phyloP scores from a whole-genome alignment of 2,113 vertebrate species.

The Tauraco erythrolophus region DNA sequence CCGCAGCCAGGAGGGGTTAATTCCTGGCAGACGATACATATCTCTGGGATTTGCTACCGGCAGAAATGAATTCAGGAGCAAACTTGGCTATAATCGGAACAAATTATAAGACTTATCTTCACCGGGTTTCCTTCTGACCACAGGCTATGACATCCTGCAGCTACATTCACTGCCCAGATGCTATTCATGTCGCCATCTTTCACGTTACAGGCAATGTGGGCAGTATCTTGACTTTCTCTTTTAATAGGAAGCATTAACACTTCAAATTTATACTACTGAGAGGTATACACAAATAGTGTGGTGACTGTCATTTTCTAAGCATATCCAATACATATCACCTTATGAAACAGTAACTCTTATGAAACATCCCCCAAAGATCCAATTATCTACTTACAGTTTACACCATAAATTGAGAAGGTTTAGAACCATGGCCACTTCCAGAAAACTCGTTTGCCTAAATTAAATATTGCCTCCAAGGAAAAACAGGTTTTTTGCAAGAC shows the following conservation, averaged over 20 bases:
- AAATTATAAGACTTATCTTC: neutral
- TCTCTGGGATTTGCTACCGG: neutral
- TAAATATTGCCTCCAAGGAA: neutral
- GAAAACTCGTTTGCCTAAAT: neutral
- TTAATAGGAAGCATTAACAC: neutral
- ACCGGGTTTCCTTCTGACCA: neutral
- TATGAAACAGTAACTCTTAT: neutral
- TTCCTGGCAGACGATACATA: neutral
- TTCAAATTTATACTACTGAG: neutral
- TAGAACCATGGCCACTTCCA: neutral
- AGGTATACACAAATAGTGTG: neutral
- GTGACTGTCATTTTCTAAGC: neutral
- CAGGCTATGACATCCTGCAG: neutral
- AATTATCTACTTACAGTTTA: neutral
- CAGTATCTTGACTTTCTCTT: neutral
- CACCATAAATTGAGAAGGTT: neutral
- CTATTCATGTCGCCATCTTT: neutral
- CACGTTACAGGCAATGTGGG: neutral
- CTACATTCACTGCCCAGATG: neutral
- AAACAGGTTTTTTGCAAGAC: neutral
- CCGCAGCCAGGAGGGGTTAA: neutral
- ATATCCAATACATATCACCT: neutral
- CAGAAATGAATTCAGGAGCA: conserved; percentile 10
- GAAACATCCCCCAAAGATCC: neutral
- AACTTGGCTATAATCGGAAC: neutral